Base-by-base conservation (phyloP, 92 coral and sea anemone species). In the Porites lobata region DNA sequence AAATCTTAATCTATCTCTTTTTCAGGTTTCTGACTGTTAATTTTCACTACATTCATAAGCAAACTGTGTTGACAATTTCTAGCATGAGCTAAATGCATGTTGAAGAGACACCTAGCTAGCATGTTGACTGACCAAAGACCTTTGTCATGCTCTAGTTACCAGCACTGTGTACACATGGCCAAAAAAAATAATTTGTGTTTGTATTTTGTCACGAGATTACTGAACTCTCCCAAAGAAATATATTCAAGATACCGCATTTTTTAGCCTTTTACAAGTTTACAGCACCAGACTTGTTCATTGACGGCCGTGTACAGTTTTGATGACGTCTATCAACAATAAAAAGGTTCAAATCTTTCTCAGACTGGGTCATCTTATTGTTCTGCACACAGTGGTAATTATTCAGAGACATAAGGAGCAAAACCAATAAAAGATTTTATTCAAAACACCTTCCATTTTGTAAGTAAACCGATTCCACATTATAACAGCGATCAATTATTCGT, bases 401-500 rank as follows among this genome's bases (percentile, higher is more conserved):
- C 29, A 3, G 14, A 17, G 21, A 13, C 84, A 67, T 20, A 32
- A 56, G 66, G 51, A 26, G 53, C 76, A 68, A 82, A 56, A 43
- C n/a, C 22, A 20, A 56, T n/a, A 11, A 58, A 57, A 50, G 47
- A 7, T 18, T 26, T 82, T 29, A 6, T 9, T 20, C 47, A 38
- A 70, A 70, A 71, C 57, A 57, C 56, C 43, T 50, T 1, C 47
- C 57, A 57, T 54, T 57, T 38, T 18, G n/a, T 7, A 3, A 10
- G 50, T 56, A 70, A 69, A 32, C 63, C 53, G 65, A 56, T n/a
- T 29, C 15, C 71, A 69, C 32, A 72, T 56, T 52, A 69, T 9
- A 29, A 58, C 38, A 38, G 15, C 9, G 8, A 57, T 47, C 66
- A 82, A 82, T 82, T 70, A 82, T 82, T 69, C 67, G 19, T 18